Evolutionary conservation across 1,140 invertebrate genomes (phyloP).

Genomic region (Caerostris extrusa): DNA sequence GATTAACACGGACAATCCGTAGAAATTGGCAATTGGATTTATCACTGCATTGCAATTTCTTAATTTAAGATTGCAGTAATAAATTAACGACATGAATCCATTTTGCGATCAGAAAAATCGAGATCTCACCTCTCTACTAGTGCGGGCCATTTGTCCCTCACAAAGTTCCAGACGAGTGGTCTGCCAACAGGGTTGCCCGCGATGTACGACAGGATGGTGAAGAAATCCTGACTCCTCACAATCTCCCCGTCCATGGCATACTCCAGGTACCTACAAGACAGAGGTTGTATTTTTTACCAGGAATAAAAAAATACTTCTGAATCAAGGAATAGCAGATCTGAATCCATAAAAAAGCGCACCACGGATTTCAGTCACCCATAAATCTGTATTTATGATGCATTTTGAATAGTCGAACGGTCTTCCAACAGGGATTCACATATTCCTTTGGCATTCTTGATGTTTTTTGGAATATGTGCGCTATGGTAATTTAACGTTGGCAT

Average conservation of each 20-base stretch:
- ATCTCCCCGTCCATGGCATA: constrained; percentile 88
- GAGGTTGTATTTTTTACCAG: background rate
- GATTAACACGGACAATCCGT: too few species aligned
- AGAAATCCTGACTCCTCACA: constrained; percentile 91
- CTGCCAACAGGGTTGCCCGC: constrained; percentile 88
- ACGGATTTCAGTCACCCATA: too few species aligned
- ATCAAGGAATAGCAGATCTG: too few species aligned
- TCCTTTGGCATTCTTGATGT: too few species aligned
- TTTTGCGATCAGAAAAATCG: background rate
- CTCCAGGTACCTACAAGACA: constrained; percentile 85
- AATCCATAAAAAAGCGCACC: too few species aligned
- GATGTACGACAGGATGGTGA: constrained; percentile 87
- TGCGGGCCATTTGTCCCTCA: constrained; percentile 82
- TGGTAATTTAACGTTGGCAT: too few species aligned
- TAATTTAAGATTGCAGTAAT: too few species aligned
- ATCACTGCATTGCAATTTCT: too few species aligned
- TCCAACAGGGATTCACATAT: background rate
- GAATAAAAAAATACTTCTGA: background rate
- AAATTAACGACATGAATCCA: too few species aligned
- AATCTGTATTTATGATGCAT: too few species aligned
- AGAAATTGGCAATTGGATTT: too few species aligned
- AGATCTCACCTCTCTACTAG: constrained; percentile 82
- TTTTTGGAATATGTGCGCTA: too few species aligned
- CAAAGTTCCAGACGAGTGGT: constrained; percentile 90
- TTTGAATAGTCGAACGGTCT: background rate